Evolutionary conservation across 1,140 invertebrate genomes (phyloP).

Genomic region (Zaprionus africanus): DNA sequence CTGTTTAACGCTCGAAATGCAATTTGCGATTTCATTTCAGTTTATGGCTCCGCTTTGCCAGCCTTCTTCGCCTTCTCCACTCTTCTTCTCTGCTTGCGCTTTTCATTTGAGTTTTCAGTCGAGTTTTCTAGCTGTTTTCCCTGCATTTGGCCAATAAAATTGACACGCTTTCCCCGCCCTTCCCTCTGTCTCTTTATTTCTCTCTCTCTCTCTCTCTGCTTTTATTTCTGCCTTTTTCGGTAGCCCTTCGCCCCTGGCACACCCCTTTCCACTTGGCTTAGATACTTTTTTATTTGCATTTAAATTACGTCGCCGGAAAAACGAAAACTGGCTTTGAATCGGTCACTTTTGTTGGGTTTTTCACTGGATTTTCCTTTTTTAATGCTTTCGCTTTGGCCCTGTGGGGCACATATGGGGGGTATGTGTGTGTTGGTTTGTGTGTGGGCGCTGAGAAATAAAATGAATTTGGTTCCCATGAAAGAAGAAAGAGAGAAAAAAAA

Average conservation of each 20-base stretch:
- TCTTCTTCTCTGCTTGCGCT: conserved; percentile 17
- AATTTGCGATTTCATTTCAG: conserved; percentile 49
- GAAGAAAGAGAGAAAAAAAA: not conserved
- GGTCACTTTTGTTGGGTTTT: conserved; percentile 39
- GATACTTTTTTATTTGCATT: conserved; percentile 67
- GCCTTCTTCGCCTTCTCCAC: not conserved
- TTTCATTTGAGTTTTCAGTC: conserved; percentile 24
- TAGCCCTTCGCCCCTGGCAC: conserved; percentile 2
- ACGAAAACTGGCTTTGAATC: conserved; percentile 45
- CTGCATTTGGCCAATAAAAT: conserved; percentile 60
- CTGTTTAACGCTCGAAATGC: conserved; percentile 40
- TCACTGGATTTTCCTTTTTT: conserved; percentile 49
- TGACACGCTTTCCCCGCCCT: conserved; percentile 63
- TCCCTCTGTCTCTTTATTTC: conserved; percentile 21
- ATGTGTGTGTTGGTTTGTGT: conserved; percentile 5
- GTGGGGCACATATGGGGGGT: conserved; percentile 1
- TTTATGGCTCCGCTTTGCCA: conserved; percentile 24
- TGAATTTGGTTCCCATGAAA: conserved; percentile 6
- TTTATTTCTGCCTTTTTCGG: not conserved
- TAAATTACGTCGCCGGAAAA: conserved; percentile 60
- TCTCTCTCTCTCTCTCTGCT: not conserved
- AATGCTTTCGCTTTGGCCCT: conserved; percentile 17
- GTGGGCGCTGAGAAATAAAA: conserved; percentile 4
- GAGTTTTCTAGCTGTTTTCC: conserved; percentile 5
- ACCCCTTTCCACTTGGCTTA: conserved; percentile 41